Evolutionary conservation across 30 jellyfish, hydroid and myxozoan genomes (phyloP), one percentile per base, ranked within the genome.

Genomic region (Aurelia sp.): DNA sequence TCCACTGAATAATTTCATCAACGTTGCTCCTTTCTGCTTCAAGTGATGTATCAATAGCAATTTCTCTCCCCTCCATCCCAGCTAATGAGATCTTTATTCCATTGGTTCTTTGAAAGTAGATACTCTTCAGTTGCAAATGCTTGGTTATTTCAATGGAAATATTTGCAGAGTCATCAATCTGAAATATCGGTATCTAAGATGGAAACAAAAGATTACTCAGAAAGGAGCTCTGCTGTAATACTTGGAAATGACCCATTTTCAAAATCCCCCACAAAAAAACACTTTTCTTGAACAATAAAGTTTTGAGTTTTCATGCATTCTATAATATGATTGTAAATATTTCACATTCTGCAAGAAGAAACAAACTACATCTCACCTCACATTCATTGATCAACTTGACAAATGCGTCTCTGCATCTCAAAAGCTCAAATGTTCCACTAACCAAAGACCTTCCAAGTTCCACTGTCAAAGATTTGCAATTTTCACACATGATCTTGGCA

Each of bases 401-500:
- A 27, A 17, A 20, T 4, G 67, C 67, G 64, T 85, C 69, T 31
- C 74, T 57, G 66, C 97, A 59, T 72, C 92, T 67, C 59, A 88
- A 63, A 2, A 94, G 33, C 69, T 94, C 99, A 19, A 89, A 48
- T 3, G 88, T 75, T 40, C 99, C 99, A 63, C 97, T 85, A 64
- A 94, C 90, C 18, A 94, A 70, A 47, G 89, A 76, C 41, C 86
- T 69, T 4, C 51, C 79, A 21, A 94, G 41, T 12, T 33, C 53
- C 48, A 94, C 5, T n/a, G 64, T 64, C 64, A 88, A 12, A 60
- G 44, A 62, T 30, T 47, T 74, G 51, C 91, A 77, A 50, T 80
- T 75, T 62, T 94, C 97, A 53, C 89, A 67, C 84, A 95, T 72
- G 24, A 89, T 77, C 67, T 94, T 94, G 11, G 98, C 99, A 68